These are phyloP conservation scores for Zonotrichia albicollis DNA, from an alignment of 2,797 vertebrate genomes.

Conservation along the genomic window DNA sequence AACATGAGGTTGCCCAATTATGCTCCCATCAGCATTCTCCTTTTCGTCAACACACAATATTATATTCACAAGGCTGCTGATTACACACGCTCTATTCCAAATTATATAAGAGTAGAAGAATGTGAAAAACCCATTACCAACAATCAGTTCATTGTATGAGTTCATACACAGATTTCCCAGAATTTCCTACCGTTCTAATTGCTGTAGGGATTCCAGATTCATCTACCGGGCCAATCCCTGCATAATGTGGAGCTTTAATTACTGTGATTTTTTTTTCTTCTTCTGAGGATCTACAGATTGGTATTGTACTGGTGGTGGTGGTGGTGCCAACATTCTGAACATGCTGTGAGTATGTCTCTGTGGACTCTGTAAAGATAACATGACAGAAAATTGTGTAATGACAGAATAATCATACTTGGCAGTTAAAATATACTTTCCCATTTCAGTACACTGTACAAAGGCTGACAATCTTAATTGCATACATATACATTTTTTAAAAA, in stretches of 20 bases:
- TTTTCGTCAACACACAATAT: slow-evolving; percentile 47
- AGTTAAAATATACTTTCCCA: neutral
- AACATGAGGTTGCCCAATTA: slow-evolving; percentile 41
- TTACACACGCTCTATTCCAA: slow-evolving; percentile 49
- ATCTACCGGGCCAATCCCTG: slow-evolving; percentile 96
- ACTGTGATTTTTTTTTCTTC: slow-evolving; percentile 94
- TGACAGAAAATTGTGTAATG: neutral
- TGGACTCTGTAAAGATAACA: slow-evolving; percentile 79
- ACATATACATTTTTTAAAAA: neutral
- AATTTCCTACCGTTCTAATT: slow-evolving; percentile 92
- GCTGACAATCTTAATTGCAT: neutral
- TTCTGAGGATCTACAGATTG: slow-evolving; percentile 91
- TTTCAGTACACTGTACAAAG: neutral
- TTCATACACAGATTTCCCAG: slow-evolving; percentile 44
- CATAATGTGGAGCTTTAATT: slow-evolving; percentile 96
- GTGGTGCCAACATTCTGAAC: slow-evolving; percentile 82
- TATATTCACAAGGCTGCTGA: slow-evolving; percentile 60
- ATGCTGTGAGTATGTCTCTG: slow-evolving; percentile 85
- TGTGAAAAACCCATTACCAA: slow-evolving; percentile 66
- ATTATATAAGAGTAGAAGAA: slow-evolving; percentile 72
- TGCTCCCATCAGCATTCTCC: slow-evolving; percentile 10
- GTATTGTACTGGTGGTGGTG: slow-evolving; percentile 81
- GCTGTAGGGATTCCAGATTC: slow-evolving; percentile 97
- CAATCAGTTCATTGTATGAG: slow-evolving; percentile 73
- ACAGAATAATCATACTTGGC: neutral